A percentile compares a stretch with the other conserved stretches of the same genome.
These are phyloP conservation scores for Leptinotarsa juncta DNA, from an alignment of 2,888 invertebrate genomes.

Conservation along the genomic window DNA sequence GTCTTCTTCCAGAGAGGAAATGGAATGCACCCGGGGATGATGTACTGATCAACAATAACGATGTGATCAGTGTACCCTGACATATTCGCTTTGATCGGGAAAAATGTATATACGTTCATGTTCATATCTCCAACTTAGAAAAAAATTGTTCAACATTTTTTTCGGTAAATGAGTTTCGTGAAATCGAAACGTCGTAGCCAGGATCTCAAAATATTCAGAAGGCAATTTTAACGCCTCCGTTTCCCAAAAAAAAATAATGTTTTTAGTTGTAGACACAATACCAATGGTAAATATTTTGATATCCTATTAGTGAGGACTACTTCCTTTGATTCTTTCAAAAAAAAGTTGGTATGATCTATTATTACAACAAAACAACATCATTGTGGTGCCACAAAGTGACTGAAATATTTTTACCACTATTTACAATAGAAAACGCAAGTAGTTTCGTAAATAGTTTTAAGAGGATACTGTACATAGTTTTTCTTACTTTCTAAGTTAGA, in stretches of 20 bases:
- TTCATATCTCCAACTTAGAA: not conserved
- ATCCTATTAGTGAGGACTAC: no score
- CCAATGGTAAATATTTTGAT: no score
- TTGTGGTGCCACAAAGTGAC: slow-evolving; percentile 27
- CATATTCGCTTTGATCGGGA: not conserved
- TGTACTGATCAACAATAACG: slow-evolving; percentile 73
- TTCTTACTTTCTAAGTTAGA: slow-evolving; percentile 1
- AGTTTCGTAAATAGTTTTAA: slow-evolving; percentile 3
- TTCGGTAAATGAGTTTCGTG: not conserved
- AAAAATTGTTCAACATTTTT: not conserved
- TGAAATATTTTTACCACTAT: slow-evolving; percentile 34
- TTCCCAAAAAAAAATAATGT: no score
- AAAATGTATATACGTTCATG: slow-evolving; percentile 6
- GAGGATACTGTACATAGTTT: slow-evolving; percentile 12
- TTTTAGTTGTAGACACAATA: no score
- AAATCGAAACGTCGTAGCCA: not conserved
- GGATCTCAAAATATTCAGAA: not conserved
- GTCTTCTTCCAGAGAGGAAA: slow-evolving; percentile 89
- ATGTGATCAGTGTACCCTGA: not conserved
- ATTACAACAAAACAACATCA: not conserved
- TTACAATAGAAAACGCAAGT: slow-evolving; percentile 7
- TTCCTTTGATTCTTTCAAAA: no score
- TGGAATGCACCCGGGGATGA: slow-evolving; percentile 88
- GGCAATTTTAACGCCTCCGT: no score
- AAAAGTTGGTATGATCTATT: not conserved